These are phyloP conservation scores for Chaetops frenatus DNA, from an alignment of 2,113 vertebrate genomes.

Conservation along the genomic window DNA sequence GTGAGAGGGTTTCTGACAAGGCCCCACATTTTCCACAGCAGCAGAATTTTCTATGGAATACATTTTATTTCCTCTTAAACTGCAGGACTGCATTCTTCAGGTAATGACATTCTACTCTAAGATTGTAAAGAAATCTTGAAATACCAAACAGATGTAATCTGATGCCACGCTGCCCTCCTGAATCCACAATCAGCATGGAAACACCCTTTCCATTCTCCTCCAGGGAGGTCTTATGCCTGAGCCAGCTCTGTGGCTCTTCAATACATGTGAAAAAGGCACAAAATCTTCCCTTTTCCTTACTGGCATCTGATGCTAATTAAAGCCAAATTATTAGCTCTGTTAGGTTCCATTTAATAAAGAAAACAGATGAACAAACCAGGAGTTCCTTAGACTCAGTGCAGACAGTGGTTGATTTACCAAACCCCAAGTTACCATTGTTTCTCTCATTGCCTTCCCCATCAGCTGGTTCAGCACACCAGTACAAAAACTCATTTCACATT, in stretches of 20 bases:
- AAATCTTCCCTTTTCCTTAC: neutral
- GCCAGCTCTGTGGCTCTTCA: neutral
- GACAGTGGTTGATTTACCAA: neutral
- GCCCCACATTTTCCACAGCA: neutral
- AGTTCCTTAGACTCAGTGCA: neutral
- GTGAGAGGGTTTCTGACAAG: neutral
- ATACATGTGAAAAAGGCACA: neutral
- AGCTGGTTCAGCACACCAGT: neutral
- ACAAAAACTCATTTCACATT: neutral
- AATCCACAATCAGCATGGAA: neutral
- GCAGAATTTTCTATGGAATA: neutral
- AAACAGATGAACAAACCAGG: neutral
- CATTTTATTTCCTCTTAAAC: neutral
- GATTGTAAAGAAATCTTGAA: constrained; percentile 1
- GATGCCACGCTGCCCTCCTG: neutral
- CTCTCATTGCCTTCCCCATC: neutral
- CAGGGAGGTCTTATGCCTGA: neutral
- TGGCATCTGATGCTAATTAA: neutral
- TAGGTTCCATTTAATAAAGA: neutral
- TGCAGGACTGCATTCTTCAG: neutral
- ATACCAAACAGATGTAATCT: neutral
- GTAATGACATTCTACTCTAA: neutral
- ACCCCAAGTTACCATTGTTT: neutral
- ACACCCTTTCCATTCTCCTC: neutral
- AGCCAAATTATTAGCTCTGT: neutral